Evolutionary conservation across 2,797 vertebrate genomes (phyloP), one percentile per base, ranked within the genome.

Genomic region (Chelmon rostratus): DNA sequence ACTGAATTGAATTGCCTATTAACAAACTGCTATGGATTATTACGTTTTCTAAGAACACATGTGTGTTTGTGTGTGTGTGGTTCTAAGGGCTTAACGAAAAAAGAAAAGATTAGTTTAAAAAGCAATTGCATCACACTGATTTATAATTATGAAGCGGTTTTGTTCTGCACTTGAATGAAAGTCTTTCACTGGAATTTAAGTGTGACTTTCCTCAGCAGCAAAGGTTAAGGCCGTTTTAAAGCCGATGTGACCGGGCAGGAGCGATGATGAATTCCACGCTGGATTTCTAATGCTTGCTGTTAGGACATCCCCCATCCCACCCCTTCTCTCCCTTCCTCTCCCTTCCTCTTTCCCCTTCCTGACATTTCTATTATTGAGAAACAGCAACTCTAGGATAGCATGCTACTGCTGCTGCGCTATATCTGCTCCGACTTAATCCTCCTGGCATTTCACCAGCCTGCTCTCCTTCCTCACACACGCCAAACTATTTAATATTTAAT

Each of bases 331-430:
- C 64, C 47, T 81, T 75, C 68, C 62, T 73, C 47, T 44, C 63
- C 64, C 47, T 81, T 81, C 85, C 86, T 81, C 81, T 50, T 81
- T 73, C 78, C 66, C 77, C 76, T 78, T 87, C 68, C 89, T 94
- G 91, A 94, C 92, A 94, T 92, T 90, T 92, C 91, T 93, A 92
- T 93, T 94, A 94, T 92, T 90, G 88, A 90, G 87, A 92, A 91
- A 92, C 88, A 88, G 90, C 89, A 87, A 89, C 81, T 91, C 86
- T 52, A 64, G 86, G 86, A 87, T 74, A 81, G 87, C 77, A 88
- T 74, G 81, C 79, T 58, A 78, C 88, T 83, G 86, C 82, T 75
- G 73, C 83, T 21, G 42, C 83, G 78, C 85, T 77, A 89, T 87
- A 91, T 92, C 90, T 77, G 81, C 89, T 89, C 84, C 49, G n/a